A percentile compares a stretch with the other conserved stretches of the same genome.
phyloP scores from a whole-genome alignment of 2,797 vertebrate genomes.

The Enteromius mattozi region DNA sequence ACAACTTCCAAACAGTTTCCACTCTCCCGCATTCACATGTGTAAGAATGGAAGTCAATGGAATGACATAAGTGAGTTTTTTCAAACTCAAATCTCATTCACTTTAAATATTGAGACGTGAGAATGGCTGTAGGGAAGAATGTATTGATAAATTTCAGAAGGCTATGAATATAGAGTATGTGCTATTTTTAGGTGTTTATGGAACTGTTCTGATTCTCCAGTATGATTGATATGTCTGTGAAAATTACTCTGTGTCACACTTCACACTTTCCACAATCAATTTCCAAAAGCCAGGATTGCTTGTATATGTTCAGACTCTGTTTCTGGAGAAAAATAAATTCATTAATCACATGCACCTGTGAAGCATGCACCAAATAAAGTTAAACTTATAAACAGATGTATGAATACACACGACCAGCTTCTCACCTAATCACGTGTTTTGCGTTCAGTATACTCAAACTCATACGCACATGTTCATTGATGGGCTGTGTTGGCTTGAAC shows the following conservation, averaged over 20 bases:
- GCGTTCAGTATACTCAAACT: background rate
- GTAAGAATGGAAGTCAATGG: background rate
- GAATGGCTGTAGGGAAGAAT: background rate
- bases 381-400: constrained; percentile 27
- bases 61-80: background rate
- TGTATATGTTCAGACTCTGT: background rate
- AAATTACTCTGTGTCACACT: background rate
- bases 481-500: constrained; percentile 23
- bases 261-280: background rate
- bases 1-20: background rate
- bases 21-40: background rate
- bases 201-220: background rate
- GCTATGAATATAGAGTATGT: background rate
- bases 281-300: background rate
- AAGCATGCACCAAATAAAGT: background rate
- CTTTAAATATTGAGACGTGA: background rate
- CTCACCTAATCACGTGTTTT: background rate
- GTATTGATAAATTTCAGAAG: background rate
- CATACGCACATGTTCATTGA: background rate
- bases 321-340: background rate
- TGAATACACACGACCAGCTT: background rate
- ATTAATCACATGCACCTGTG: background rate
- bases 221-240: background rate
- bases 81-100: background rate
- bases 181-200: background rate